phyloP scores from a whole-genome alignment of 2,113 vertebrate species.

The Erpornis zantholeuca region DNA sequence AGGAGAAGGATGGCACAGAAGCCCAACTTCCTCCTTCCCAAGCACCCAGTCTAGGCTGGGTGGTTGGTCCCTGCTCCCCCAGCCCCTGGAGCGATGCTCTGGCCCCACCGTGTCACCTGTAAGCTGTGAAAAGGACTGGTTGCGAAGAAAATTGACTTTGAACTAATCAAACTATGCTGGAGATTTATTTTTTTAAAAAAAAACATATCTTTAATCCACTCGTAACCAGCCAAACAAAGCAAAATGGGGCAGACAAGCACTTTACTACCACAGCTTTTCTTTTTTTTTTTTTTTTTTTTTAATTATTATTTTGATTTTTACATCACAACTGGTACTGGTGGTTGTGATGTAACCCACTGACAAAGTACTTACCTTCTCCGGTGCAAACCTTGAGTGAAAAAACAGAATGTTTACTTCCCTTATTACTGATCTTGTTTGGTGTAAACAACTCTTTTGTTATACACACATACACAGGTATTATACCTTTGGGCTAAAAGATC shows the following conservation, averaged over 20 bases:
- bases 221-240: slow-evolving; percentile 99
- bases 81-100: not conserved
- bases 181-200: slow-evolving; percentile 71
- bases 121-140: slow-evolving; percentile 99
- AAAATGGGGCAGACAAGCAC: slow-evolving; percentile 96
- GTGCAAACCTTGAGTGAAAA: slow-evolving; percentile 74
- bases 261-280: slow-evolving; percentile 93
- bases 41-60: not conserved
- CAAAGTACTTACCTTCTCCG: slow-evolving; percentile 75
- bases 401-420: slow-evolving; percentile 79
- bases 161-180: slow-evolving; percentile 93
- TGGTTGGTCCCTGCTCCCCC: not conserved
- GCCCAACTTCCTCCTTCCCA: not conserved
- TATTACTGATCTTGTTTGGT: slow-evolving; percentile 64
- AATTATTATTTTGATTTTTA: slow-evolving; percentile 70
- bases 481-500: slow-evolving; percentile 80
- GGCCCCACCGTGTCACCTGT: slow-evolving; percentile 29
- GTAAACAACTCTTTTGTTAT: slow-evolving; percentile 75
- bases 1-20: not conserved
- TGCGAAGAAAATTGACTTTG: slow-evolving; percentile 95
- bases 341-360: slow-evolving; percentile 93
- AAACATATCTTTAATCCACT: slow-evolving; percentile 95
- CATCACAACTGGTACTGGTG: slow-evolving; percentile 87
- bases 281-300: not conserved
- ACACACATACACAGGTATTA: slow-evolving; percentile 77